phyloP scores from a whole-genome alignment of 2,797 vertebrate genomes.

The Pseudopleuronectes americanus region DNA sequence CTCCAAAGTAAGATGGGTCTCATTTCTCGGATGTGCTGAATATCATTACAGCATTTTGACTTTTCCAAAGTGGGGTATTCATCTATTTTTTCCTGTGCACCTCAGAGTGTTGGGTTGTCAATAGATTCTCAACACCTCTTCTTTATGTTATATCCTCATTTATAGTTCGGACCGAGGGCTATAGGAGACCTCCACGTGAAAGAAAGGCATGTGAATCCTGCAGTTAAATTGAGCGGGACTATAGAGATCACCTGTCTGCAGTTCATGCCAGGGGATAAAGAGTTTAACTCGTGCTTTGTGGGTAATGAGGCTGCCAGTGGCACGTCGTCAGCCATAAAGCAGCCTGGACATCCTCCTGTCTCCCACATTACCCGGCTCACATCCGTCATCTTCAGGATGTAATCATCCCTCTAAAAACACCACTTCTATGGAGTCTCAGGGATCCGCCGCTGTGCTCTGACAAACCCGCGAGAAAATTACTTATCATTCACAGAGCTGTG shows the following conservation, averaged over 20 bases:
- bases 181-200: slow-evolving; percentile 40
- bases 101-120: slow-evolving; percentile 14
- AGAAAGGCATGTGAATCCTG: slow-evolving; percentile 40
- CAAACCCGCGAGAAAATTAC: slow-evolving; percentile 77
- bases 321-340: slow-evolving; percentile 67
- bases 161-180: slow-evolving; percentile 20
- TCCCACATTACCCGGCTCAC: slow-evolving; percentile 60
- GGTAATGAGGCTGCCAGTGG: slow-evolving; percentile 81
- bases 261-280: slow-evolving; percentile 69
- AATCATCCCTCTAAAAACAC: slow-evolving; percentile 79
- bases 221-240: slow-evolving; percentile 77
- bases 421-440: slow-evolving; percentile 71
- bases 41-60: slow-evolving; percentile 55
- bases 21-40: slow-evolving; percentile 38
- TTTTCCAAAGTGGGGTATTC: slow-evolving; percentile 48
- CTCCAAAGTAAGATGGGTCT: slow-evolving; percentile 30
- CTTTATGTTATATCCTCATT: slow-evolving; percentile 36
- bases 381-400: slow-evolving; percentile 84
- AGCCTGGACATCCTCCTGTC: slow-evolving; percentile 72
- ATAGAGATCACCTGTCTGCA: slow-evolving; percentile 68
- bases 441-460: slow-evolving; percentile 66
- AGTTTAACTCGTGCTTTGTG: slow-evolving; percentile 68
- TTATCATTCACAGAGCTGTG: slow-evolving; percentile 80
- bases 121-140: slow-evolving; percentile 25
- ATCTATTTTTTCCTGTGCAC: slow-evolving; percentile 25